A percentile compares a stretch with the other conserved stretches of the same genome.
These are phyloP conservation scores for Hypanus sabinus DNA, from an alignment of 2,113 vertebrate genomes.

Conservation along the genomic window DNA sequence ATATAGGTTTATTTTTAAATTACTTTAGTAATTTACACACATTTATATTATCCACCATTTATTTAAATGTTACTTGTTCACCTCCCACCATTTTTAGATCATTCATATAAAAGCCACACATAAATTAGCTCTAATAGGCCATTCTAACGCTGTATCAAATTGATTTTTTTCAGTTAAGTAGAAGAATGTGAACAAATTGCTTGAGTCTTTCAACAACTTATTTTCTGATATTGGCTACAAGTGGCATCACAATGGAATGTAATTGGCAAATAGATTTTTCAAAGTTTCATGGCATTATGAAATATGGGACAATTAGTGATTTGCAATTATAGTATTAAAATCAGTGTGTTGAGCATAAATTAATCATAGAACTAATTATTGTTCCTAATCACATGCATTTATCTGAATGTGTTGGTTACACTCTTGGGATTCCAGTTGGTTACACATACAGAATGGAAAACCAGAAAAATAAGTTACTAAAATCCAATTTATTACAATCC, in stretches of 20 bases:
- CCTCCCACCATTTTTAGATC: not conserved
- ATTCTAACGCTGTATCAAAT: not conserved
- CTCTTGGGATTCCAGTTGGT: not conserved
- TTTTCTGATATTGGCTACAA: not conserved
- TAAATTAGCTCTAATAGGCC: not conserved
- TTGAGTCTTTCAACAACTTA: not conserved
- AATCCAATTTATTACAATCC: not conserved
- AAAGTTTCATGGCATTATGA: not conserved
- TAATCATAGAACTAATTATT: not conserved
- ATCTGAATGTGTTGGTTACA: too few relatives aligned
- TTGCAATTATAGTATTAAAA: slow-evolving; percentile 19
- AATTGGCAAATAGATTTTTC: not conserved
- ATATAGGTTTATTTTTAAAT: not conserved
- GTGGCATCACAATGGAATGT: not conserved
- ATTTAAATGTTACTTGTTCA: not conserved
- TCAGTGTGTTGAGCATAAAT: not conserved
- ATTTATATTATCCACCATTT: not conserved
- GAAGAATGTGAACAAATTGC: not conserved
- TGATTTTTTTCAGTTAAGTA: not conserved
- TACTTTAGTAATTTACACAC: not conserved
- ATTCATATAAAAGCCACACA: not conserved
- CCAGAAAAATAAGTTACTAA: not conserved
- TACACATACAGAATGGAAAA: not conserved
- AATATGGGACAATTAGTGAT: not conserved
- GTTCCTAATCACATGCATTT: not conserved